A percentile compares a stretch with the other conserved stretches of the same genome.
These are phyloP conservation scores for Drosophila bipectinata DNA, from an alignment of 1,140 invertebrate genomes.

Conservation along the genomic window DNA sequence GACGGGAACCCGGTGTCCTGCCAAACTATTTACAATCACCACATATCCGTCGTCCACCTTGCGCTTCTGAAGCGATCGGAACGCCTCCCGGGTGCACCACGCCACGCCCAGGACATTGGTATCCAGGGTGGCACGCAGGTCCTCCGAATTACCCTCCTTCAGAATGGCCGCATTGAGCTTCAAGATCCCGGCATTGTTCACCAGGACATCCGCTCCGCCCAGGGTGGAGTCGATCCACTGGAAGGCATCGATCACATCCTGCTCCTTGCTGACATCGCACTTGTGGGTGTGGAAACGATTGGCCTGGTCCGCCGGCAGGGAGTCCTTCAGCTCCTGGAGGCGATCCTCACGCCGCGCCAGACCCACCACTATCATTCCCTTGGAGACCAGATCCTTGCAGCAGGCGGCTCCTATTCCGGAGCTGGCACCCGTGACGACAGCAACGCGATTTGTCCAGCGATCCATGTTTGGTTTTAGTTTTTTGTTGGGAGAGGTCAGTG, in stretches of 20 bases:
- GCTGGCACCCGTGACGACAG: constrained; percentile 84
- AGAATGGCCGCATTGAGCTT: too few relatives aligned
- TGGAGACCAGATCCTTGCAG: constrained; percentile 83
- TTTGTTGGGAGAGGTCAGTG: background rate
- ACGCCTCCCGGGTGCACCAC: constrained; percentile 86
- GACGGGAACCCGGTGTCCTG: constrained; percentile 84
- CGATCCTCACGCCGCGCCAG: constrained; percentile 87
- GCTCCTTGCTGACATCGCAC: too few relatives aligned
- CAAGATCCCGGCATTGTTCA: too few relatives aligned
- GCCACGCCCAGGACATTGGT: too few relatives aligned
- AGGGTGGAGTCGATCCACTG: too few relatives aligned
- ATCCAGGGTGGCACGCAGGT: too few relatives aligned
- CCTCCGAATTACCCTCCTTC: too few relatives aligned
- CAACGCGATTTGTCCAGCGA: constrained; percentile 75
- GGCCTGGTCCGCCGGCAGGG: too few relatives aligned
- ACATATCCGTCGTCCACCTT: constrained; percentile 88
- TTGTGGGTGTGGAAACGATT: too few relatives aligned
- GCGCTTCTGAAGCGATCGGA: constrained; percentile 88
- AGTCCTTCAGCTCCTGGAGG: constrained; percentile 58
- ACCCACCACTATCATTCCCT: constrained; percentile 88
- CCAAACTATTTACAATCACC: constrained; percentile 88
- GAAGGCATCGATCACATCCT: too few relatives aligned
- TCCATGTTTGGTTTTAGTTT: constrained; percentile 42
- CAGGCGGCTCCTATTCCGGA: constrained; percentile 86
- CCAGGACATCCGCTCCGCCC: too few relatives aligned